Base-by-base conservation (phyloP, 2,888 invertebrate species). In the Hemaris fuciformis region DNA sequence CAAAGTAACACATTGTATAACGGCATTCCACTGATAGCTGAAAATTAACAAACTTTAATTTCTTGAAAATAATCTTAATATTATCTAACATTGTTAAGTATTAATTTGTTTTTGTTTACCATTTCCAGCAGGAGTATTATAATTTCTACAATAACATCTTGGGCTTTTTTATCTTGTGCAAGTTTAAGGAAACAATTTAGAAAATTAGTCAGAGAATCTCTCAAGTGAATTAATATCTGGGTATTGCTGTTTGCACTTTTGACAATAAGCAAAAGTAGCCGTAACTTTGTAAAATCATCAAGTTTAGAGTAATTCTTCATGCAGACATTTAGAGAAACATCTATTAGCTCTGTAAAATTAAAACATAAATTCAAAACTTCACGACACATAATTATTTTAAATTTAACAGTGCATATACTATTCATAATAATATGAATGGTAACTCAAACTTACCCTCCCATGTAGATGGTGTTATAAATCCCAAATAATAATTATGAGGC, bases 371-470 rank as follows among this genome's bases (percentile, higher is more conserved):
- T n/a, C n/a, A n/a, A n/a, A n/a, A n/a, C n/a, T n/a, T n/a, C n/a
- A n/a, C n/a, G n/a, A n/a, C n/a, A n/a, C n/a, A n/a, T n/a, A n/a
- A n/a, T n/a, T n/a, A n/a, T n/a, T n/a, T n/a, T n/a, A n/a, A n/a
- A n/a, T n/a, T n/a, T n/a, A n/a, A n/a, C n/a, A n/a, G n/a, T n/a
- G n/a, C n/a, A 25, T 5, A 4, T 27, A 38, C n/a, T n/a, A 3
- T n/a, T 10, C 10, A 48, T 20, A 5, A n/a, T 25, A 48, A n/a
- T 48, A 25, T 23, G 0, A 1, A 48, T 8, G n/a, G 18, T 1
- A 31, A 34, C n/a, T 15, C 5, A 22, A 23, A 34, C 23, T 80
- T 83, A 94, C 95, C 93, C 80, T 89, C 89, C 95, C 95, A 95
- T 62, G 91, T 85, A 56, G 86, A 75, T 34, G 87, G 84, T 48